Evolutionary conservation across 1,140 invertebrate species (phyloP).

Genomic region (Musca vetustissima): DNA sequence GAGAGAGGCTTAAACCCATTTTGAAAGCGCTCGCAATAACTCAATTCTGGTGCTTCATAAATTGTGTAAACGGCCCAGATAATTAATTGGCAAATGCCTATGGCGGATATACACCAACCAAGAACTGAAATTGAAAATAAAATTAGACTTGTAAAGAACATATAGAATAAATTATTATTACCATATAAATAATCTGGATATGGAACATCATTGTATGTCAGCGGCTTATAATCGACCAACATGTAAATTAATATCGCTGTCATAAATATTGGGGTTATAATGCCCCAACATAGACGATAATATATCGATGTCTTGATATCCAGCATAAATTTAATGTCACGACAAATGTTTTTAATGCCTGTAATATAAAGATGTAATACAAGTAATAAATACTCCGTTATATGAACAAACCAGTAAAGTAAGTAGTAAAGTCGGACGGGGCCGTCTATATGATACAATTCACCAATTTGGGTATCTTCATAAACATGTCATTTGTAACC

Average conservation of each 20-base stretch:
- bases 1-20: constrained; percentile 56
- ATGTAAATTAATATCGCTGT: constrained; percentile 67
- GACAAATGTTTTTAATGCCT: constrained; percentile 63
- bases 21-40: constrained; percentile 53
- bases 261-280: constrained; percentile 72
- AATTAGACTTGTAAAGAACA: background rate
- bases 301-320: constrained; percentile 68
- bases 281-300: constrained; percentile 79
- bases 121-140: constrained; percentile 47
- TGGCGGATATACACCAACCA: constrained; percentile 61
- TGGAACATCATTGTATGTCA: constrained; percentile 57
- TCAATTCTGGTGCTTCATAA: constrained; percentile 38
- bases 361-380: constrained; percentile 4
- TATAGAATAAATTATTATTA: constrained; percentile 37
- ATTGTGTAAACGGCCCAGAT: constrained; percentile 59
- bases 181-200: constrained; percentile 59
- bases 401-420: no score
- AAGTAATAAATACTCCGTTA: no score
- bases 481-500: no score
- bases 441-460: no score
- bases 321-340: constrained; percentile 73
- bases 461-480: no score
- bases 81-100: constrained; percentile 62
- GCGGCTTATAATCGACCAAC: constrained; percentile 58
- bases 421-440: no score